Conservation (phyloP, 2,113 vertebrate species). For the Xiphophorus maculatus region DNA sequence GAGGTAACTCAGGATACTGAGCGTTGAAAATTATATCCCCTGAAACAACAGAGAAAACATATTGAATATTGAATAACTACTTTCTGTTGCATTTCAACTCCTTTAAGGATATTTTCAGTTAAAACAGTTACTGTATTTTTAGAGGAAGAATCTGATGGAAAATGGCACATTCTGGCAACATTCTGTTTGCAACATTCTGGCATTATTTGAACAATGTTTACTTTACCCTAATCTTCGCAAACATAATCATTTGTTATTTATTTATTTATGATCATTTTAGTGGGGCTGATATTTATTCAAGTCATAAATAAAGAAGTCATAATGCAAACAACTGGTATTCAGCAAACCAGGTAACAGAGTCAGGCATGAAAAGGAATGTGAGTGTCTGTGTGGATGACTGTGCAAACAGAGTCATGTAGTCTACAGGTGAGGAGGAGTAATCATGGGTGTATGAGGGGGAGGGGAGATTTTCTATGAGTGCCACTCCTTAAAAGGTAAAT, state of each 20-base stretch:
- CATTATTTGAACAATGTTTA: not conserved
- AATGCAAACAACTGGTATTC: too few relatives aligned
- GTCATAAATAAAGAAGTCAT: too few relatives aligned
- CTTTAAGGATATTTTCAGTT: not conserved
- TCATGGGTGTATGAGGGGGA: too few relatives aligned
- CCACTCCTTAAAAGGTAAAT: not conserved
- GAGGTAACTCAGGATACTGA: slow-evolving; percentile 92
- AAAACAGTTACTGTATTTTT: not conserved
- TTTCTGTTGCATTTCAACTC: not conserved
- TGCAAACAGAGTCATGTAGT: not conserved
- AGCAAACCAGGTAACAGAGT: too few relatives aligned
- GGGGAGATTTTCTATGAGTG: not conserved
- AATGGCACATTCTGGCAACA: not conserved
- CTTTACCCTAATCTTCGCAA: not conserved
- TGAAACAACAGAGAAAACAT: slow-evolving; percentile 63
- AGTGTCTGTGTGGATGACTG: not conserved
- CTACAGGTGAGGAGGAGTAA: not conserved
- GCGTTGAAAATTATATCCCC: slow-evolving; percentile 99
- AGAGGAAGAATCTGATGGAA: not conserved
- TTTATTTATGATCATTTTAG: not conserved
- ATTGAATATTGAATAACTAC: not conserved
- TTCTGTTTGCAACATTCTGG: not conserved
- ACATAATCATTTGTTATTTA: not conserved
- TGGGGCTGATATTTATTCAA: too few relatives aligned
- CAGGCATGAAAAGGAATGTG: not conserved